These are phyloP conservation scores for Pyrgilauda ruficollis DNA, from an alignment of 2,113 vertebrate genomes.

Conservation along the genomic window DNA sequence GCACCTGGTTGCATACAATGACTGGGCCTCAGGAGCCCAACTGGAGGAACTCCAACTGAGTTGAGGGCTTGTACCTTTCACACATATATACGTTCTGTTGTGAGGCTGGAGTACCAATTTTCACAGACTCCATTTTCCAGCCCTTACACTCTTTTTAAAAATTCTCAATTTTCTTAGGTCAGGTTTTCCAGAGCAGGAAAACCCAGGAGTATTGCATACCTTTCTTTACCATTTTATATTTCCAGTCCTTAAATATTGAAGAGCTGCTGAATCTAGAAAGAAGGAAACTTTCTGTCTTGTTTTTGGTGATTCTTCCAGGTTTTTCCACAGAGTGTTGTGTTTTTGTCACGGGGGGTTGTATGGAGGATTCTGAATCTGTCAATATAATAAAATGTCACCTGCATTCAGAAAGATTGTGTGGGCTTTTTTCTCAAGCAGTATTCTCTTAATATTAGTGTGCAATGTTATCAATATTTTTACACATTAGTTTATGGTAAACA, in stretches of 20 bases:
- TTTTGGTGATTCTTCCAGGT: slow-evolving; percentile 41
- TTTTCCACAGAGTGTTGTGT: slow-evolving; percentile 10
- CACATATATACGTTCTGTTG: background rate
- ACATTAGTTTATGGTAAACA: background rate
- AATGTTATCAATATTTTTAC: background rate
- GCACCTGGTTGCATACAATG: background rate
- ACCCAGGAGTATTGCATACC: slow-evolving; percentile 52
- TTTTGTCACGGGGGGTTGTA: slow-evolving; percentile 10
- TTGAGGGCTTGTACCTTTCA: background rate
- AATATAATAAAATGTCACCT: slow-evolving; percentile 64
- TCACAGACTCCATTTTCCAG: background rate
- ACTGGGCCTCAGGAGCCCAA: background rate
- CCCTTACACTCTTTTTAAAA: background rate
- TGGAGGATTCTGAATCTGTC: slow-evolving; percentile 64
- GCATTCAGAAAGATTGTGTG: slow-evolving; percentile 22
- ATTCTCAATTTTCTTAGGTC: background rate
- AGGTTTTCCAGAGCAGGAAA: slow-evolving; percentile 64
- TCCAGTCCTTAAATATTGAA: slow-evolving; percentile 62
- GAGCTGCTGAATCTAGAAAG: slow-evolving; percentile 61
- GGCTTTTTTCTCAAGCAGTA: background rate
- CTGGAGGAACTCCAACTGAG: background rate
- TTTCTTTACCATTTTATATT: slow-evolving; percentile 65
- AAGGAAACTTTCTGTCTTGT: slow-evolving; percentile 56
- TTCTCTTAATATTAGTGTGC: background rate
- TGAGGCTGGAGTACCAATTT: background rate